phyloP scores from a whole-genome alignment of 2,797 vertebrate genomes.

The Myiotriccus ornatus region DNA sequence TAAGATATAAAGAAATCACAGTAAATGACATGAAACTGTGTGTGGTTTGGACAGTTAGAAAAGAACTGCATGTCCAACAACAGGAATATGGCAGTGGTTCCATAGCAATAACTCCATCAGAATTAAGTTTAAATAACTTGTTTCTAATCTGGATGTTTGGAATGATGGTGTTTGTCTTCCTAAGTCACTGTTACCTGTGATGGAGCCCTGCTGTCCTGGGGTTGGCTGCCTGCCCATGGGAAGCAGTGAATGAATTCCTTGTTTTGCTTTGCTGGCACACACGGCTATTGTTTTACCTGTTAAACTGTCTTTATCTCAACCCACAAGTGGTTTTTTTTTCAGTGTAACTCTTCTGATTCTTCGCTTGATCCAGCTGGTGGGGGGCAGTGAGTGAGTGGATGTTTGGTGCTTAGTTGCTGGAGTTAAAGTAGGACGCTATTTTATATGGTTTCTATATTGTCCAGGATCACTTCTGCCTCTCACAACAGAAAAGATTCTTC shows the following conservation, averaged over 20 bases:
- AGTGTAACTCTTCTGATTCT: not conserved
- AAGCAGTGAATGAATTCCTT: not conserved
- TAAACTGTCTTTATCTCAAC: not conserved
- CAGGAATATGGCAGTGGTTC: not conserved
- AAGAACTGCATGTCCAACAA: not conserved
- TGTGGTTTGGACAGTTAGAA: not conserved
- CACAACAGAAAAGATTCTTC: not conserved
- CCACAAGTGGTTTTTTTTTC: not conserved
- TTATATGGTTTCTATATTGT: not conserved
- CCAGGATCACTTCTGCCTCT: not conserved
- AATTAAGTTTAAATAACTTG: not conserved
- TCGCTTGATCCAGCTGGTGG: not conserved
- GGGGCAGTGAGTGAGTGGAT: not conserved
- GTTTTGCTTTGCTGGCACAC: not conserved
- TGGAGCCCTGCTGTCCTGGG: not conserved
- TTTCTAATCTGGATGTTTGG: not conserved
- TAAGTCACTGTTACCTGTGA: not conserved
- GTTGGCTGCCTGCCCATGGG: not conserved
- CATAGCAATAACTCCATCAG: not conserved
- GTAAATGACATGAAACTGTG: not conserved
- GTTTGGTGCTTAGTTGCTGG: not conserved
- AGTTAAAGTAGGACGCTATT: not conserved
- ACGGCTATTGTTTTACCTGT: not conserved
- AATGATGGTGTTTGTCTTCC: not conserved
- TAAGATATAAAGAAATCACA: not conserved